Evolutionary conservation across 2,113 vertebrate genomes (phyloP), one percentile per base, ranked within the genome.

Genomic region (Ochotona princeps): DNA sequence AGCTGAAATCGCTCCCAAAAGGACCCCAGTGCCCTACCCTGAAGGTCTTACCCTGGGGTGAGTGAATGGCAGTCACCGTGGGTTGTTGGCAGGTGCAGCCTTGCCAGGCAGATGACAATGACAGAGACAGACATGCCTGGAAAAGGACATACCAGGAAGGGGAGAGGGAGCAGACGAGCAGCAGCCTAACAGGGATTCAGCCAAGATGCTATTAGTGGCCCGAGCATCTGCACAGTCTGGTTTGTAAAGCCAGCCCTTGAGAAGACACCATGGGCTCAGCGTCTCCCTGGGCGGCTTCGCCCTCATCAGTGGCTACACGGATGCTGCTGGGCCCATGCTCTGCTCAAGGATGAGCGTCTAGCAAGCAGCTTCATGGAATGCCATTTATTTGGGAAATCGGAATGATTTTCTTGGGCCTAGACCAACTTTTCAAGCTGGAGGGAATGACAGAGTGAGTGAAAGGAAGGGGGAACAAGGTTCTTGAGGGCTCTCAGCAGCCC

Each of bases 291-390:
- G 61, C 51, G 8, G 54, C 72, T 73, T 13, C 74, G 57, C 51
- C 3, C 2, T 2, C 26, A 23, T 12, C 26, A 49, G 7, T n/a
- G 21, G 12, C 1, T 44, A 6, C 35, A 10, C 7, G 17, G 8
- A 61, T 30, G 10, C 15, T 72, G 20, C 57, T 23, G 25, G 30
- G 38, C 23, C 72, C 73, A 73, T 5, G 30, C n/a, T 76, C 18
- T 8, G 32, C 38, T 76, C 66, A 63, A 44, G 74, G 32, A 35
- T 78, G 44, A 78, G 57, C 38, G n/a, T 28, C 74, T 92, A 49
- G 28, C 2, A 20, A 30, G 28, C 21, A 65, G 21, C 51, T 66
- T 83, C 38, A 76, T 66, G 65, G 47, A 89, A 78, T 49, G 23
- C 15, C 66, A 38, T 60, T 90, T 17, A 35, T 65, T 44, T 80